These are phyloP conservation scores for Parauchenoglanis ngamensis DNA, from an alignment of 2,797 vertebrate genomes.

Conservation along the genomic window DNA sequence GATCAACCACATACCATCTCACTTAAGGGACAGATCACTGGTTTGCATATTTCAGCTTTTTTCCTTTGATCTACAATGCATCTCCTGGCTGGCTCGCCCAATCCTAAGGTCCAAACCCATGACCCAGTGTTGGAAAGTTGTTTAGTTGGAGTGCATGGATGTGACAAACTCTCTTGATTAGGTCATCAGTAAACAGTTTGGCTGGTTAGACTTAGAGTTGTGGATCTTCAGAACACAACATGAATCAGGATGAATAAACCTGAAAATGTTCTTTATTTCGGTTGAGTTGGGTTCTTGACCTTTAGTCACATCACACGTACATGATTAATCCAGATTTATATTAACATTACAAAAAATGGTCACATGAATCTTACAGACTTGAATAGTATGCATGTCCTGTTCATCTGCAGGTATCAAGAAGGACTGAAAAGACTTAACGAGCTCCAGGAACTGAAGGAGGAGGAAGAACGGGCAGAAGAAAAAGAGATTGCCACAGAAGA, in stretches of 20 bases:
- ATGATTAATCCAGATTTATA: not conserved
- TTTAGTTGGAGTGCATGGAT: not conserved
- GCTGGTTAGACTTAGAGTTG: not conserved
- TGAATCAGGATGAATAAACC: not conserved
- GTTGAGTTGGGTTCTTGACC: not conserved
- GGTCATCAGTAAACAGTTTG: not conserved
- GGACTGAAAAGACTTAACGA: constrained; percentile 74
- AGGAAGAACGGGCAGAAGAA: constrained; percentile 67
- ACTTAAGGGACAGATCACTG: not conserved
- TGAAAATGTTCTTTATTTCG: not conserved
- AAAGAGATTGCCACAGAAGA: constrained; percentile 65
- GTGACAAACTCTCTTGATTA: not conserved
- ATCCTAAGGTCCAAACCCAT: not conserved
- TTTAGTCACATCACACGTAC: not conserved
- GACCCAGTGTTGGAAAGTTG: too few relatives aligned
- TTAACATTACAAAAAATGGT: not conserved
- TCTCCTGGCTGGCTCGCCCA: not conserved
- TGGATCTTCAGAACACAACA: not conserved
- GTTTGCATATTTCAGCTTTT: not conserved
- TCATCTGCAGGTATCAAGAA: constrained; percentile 72
- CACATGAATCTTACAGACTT: not conserved
- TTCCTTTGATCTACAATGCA: not conserved
- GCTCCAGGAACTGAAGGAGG: constrained; percentile 69
- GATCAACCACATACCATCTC: not conserved
- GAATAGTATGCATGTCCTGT: constrained; percentile 35